Evolutionary conservation across 2,113 vertebrate species (phyloP), one percentile per base, ranked within the genome.

Genomic region (Antechinus stuartii): DNA sequence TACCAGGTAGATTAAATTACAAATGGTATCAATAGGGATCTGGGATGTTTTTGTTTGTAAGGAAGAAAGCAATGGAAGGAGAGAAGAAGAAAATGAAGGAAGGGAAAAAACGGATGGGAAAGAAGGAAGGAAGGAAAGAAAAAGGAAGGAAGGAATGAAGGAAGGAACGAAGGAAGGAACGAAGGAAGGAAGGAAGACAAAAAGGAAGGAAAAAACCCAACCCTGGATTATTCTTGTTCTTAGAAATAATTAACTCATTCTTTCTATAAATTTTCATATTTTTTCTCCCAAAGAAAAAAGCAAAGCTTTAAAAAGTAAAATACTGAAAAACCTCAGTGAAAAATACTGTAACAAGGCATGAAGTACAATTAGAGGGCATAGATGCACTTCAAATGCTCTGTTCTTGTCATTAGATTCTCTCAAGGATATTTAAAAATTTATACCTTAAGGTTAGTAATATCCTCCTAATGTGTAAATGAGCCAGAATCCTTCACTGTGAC

Each of bases 401-500:
- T 53, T 89, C 52, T 23, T 93, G 8, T 42, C 95, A 3, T 93
- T 96, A 57, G 49, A 90, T 89, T 94, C 52, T 94, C 52, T 96
- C 94, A 90, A 49, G 68, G 90, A 93, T 1, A 0, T 22, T 91
- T 91, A 52, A 8, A 55, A 50, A 9, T 46, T 94, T 56, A 93
- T n/a, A 5, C 90, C 24, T 22, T 91, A 49, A 2, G 23, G 84
- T 49, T 95, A 89, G 91, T 76, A 94, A 7, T 90, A 94, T 68
- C 2, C 49, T 89, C 96, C 46, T 96, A 52, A 96, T 91, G 92
- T 95, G 76, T 93, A 93, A 90, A 22, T 54, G 93, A 94, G 26
- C 91, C 35, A 56, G 2, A 93, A 25, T 42, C 2, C 54, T 96
- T 91, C 90, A 93, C 76, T 92, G 0, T 35, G 50, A 56, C 30